A percentile compares a stretch with the other conserved stretches of the same genome.
phyloP scores from a whole-genome alignment of 1,140 invertebrate genomes.

The Archivesica marissinica region DNA sequence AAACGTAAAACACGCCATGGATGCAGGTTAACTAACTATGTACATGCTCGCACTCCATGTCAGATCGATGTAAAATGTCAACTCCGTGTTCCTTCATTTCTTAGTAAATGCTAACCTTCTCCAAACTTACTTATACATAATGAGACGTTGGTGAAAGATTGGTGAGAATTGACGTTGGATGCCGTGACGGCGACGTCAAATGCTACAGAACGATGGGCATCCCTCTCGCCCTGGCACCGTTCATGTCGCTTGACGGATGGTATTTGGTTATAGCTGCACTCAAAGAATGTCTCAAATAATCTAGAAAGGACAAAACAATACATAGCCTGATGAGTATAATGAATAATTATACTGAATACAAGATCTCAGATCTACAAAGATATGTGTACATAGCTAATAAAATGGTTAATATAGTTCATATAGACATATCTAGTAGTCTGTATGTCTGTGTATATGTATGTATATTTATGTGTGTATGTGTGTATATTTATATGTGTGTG shows the following conservation, averaged over 20 bases:
- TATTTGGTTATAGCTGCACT: conserved; percentile 22
- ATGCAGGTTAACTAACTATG: background rate
- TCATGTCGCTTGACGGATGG: background rate
- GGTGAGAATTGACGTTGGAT: background rate
- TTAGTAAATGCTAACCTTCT: background rate
- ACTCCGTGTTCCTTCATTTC: too few relatives aligned
- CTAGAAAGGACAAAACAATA: background rate
- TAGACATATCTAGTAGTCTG: too few relatives aligned
- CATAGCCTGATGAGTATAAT: too few relatives aligned
- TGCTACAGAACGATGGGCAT: background rate
- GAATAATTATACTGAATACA: too few relatives aligned
- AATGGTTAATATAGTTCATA: too few relatives aligned
- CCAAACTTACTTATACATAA: conserved; percentile 16
- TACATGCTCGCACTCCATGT: background rate
- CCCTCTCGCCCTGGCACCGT: background rate
- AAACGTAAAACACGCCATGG: too few relatives aligned
- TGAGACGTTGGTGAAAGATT: background rate
- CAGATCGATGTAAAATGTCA: too few relatives aligned
- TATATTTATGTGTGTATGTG: too few relatives aligned
- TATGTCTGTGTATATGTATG: too few relatives aligned
- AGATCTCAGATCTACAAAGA: too few relatives aligned
- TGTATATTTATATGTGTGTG: too few relatives aligned
- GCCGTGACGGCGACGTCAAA: background rate
- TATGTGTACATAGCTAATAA: too few relatives aligned
- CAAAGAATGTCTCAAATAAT: conserved; percentile 35